These are phyloP conservation scores for Ectemnius continuus DNA, from an alignment of 2,888 invertebrate species.

Conservation along the genomic window DNA sequence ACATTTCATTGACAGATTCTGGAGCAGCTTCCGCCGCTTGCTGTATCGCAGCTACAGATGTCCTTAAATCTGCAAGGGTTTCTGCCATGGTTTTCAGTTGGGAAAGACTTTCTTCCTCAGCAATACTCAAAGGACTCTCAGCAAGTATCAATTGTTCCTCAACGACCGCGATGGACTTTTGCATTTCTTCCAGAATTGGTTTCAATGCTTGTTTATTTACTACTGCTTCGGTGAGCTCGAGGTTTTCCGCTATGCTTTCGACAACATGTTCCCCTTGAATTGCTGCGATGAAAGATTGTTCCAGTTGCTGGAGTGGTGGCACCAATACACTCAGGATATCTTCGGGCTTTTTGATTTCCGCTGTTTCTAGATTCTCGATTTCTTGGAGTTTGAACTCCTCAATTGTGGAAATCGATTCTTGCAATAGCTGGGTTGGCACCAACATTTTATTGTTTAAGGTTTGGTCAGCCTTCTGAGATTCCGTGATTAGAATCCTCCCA, in stretches of 20 bases:
- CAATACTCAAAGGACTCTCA: conserved; percentile 45
- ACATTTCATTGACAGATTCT: conserved; percentile 35
- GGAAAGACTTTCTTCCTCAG: conserved; percentile 49
- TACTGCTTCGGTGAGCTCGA: conserved; percentile 3
- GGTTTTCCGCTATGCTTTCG: conserved; percentile 15
- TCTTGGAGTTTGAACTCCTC: conserved; percentile 51
- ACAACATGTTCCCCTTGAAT: conserved; percentile 43
- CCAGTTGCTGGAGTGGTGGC: conserved; percentile 50
- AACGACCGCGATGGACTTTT: conserved; percentile 64
- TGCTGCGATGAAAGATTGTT: conserved; percentile 50
- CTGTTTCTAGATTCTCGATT: conserved; percentile 32
- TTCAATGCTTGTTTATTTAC: conserved; percentile 29
- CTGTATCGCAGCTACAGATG: conserved; percentile 58
- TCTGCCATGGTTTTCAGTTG: conserved; percentile 63
- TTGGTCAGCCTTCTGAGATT: conserved; percentile 15
- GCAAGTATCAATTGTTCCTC: conserved; percentile 62
- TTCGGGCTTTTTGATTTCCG: conserved; percentile 35
- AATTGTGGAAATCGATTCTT: conserved; percentile 55
- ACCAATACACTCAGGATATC: conserved; percentile 42
- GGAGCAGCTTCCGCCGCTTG: conserved; percentile 27
- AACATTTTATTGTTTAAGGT: conserved; percentile 29
- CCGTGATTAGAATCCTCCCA: background rate
- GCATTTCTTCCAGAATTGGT: conserved; percentile 63
- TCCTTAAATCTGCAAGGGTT: conserved; percentile 63
- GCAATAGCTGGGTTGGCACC: conserved; percentile 40